Evolutionary conservation across 2,888 invertebrate species (phyloP).

Genomic region (Callyntrura sp.): DNA sequence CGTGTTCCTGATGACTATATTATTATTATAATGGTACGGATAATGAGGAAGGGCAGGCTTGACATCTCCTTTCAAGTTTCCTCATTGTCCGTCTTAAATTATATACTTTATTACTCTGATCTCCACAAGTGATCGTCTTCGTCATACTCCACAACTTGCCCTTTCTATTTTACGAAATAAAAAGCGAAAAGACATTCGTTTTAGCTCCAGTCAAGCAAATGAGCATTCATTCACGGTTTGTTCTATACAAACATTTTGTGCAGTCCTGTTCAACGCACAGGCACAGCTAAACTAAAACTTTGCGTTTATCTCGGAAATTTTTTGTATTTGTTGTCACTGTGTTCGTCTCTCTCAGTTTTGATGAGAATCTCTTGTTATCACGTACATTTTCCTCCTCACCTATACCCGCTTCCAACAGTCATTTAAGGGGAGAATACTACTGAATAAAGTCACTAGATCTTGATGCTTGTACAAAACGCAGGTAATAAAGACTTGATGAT

Average conservation of each 20-base stretch:
- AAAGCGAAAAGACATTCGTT: conserved; percentile 18
- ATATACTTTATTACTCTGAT: conserved; percentile 66
- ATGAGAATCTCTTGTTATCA: conserved; percentile 49
- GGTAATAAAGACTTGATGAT: conserved; percentile 62
- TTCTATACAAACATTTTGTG: not conserved
- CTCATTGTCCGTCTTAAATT: conserved; percentile 64
- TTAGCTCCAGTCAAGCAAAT: not conserved
- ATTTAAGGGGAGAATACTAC: conserved; percentile 25
- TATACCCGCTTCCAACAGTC: not conserved
- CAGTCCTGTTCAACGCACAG: not conserved
- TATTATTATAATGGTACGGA: conserved; percentile 77
- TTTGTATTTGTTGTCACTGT: not conserved
- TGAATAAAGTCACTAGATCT: conserved; percentile 46
- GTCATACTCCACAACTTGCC: not conserved
- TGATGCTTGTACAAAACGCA: conserved; percentile 57
- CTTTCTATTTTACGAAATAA: conserved; percentile 25
- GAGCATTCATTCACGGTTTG: not conserved
- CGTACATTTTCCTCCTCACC: conserved; percentile 15
- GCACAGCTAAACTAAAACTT: not conserved
- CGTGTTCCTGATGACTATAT: conserved; percentile 16
- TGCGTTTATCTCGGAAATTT: not conserved
- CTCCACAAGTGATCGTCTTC: conserved; percentile 44
- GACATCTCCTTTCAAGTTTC: conserved; percentile 65
- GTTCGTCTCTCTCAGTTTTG: conserved; percentile 18
- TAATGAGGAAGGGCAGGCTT: conserved; percentile 63